phyloP scores from a whole-genome alignment of 2,113 vertebrate species.

The Corvus moneduloides region DNA sequence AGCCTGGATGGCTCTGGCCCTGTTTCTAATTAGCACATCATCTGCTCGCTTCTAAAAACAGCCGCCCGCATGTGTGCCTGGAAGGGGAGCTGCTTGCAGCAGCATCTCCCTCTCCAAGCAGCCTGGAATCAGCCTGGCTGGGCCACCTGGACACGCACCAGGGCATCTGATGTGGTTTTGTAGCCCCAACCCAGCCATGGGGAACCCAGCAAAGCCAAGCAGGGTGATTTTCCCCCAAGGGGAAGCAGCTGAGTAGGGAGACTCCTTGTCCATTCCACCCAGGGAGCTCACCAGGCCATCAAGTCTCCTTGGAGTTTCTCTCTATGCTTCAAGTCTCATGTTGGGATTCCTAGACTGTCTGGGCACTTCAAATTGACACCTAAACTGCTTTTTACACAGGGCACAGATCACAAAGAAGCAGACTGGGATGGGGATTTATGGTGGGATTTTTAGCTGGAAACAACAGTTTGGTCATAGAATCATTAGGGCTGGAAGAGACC shows the following conservation, averaged over 20 bases:
- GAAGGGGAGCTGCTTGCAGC: neutral
- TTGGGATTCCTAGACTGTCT: neutral
- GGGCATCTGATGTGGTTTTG: neutral
- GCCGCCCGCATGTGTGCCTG: neutral
- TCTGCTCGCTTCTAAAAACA: conserved; percentile 43
- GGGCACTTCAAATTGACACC: neutral
- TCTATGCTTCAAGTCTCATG: rapidly evolving
- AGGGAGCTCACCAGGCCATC: neutral
- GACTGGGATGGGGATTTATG: neutral
- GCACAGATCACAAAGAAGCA: neutral
- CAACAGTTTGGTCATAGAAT: neutral
- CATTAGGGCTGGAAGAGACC: neutral
- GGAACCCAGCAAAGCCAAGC: neutral
- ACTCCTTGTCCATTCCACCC: neutral
- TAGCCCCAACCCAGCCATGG: rapidly evolving
- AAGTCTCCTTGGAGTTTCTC: neutral
- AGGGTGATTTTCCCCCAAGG: neutral
- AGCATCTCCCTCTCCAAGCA: neutral
- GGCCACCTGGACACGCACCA: neutral
- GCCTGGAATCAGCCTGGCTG: neutral
- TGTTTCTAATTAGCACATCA: conserved; percentile 55
- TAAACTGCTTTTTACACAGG: neutral
- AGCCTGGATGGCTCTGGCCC: neutral
- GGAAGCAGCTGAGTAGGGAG: neutral
- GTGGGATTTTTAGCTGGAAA: neutral